Evolutionary conservation across 2,888 invertebrate genomes (phyloP).

Genomic region (Allygus modestus): DNA sequence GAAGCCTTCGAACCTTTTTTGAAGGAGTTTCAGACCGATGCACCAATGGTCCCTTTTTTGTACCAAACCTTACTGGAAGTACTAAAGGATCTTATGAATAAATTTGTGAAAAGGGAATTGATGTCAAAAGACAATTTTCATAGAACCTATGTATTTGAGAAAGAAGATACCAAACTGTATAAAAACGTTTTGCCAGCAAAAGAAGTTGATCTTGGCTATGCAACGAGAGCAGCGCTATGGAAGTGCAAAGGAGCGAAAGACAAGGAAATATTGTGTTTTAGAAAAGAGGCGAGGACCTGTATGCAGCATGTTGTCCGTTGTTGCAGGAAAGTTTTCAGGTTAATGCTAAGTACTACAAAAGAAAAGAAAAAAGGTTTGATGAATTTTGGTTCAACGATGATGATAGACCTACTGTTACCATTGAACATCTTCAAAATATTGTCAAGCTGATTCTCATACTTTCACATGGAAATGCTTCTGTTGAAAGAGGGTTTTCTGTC

Average conservation of each 20-base stretch:
- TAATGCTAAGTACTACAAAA: neutral
- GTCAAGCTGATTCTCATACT: neutral
- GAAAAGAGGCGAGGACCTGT: no score
- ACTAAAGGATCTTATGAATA: neutral
- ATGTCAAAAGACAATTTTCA: no score
- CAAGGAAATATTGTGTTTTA: no score
- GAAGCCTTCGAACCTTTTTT: neutral
- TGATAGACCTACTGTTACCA: neutral
- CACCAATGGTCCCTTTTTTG: neutral
- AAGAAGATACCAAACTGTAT: no score
- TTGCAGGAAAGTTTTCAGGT: neutral
- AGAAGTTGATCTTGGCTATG: neutral
- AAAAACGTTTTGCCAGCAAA: no score
- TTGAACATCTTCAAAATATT: neutral
- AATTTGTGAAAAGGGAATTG: neutral
- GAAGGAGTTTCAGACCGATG: neutral
- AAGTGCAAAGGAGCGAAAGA: neutral
- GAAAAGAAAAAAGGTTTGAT: neutral
- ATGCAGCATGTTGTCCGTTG: no score
- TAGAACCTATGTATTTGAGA: no score
- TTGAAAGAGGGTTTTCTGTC: neutral
- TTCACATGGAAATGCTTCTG: neutral
- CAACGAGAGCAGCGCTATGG: neutral
- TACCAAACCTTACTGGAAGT: neutral
- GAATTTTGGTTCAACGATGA: neutral